Base-by-base conservation (phyloP, 2,797 vertebrate genomes). In the Tapera naevia region DNA sequence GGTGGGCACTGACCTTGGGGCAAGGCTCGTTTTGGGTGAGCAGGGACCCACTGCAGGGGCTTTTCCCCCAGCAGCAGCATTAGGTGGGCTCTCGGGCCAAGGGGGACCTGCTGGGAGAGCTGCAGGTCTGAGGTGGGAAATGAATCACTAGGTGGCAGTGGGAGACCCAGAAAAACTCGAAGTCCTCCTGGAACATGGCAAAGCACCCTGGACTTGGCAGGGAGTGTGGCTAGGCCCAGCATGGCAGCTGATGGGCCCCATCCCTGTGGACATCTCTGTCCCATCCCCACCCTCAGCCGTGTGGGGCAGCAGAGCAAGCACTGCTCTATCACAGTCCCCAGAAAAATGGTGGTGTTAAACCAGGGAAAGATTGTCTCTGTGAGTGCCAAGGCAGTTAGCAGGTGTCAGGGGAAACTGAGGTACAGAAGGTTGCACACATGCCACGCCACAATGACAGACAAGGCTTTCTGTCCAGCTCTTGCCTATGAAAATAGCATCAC, bases 81-180 rank as follows among this genome's bases (percentile, higher is more conserved):
- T 4, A 33, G 19, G 14, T 32, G 45, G 10, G 57, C 6, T 75
- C 32, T 22, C 39, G 35, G 32, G n/a, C 11, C 21, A 13, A 25
- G 28, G 25, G 2, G 54, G 13, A 48, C 14, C 35, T 13, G 8
- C 14, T 10, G 73, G 17, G 9, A 19, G 43, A 83, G 43, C 82
- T 60, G 84, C 80, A 33, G 41, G 21, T 18, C 72, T 7, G 1
- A 17, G 30, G 1, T 53, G 54, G 58, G 80, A 61, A 81, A 32
- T 5, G 14, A 8, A n/a, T 89, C 93, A 62, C 80, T 84, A 92
- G 92, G 88, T 93, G 94, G 94, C 94, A 95, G 82, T 84, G 93
- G 67, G 62, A 88, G 89, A 89, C 71, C 1, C 93, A 24, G 73
- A 13, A 91, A 88, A 85, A 19, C 3, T 7, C 27, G 7, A 22